phyloP scores from a whole-genome alignment of 2,797 vertebrate species.

The Psittacula derbiana region DNA sequence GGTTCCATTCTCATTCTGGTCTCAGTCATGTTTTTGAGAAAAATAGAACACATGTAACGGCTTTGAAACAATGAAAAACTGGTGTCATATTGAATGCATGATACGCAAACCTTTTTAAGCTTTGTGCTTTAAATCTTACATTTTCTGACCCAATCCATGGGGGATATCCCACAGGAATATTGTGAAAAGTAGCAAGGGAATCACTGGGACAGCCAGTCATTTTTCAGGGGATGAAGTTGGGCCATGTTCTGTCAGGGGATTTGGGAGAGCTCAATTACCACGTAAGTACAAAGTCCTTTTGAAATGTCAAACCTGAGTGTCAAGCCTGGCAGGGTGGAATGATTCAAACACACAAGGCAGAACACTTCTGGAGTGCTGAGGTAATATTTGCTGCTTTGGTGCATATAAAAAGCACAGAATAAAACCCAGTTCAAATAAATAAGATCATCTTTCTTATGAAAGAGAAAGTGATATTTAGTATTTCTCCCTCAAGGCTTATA shows the following conservation, averaged over 20 bases:
- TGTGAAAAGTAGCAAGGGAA: not conserved
- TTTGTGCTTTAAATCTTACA: not conserved
- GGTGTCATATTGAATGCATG: not conserved
- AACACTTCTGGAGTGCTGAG: not conserved
- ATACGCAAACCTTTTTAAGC: not conserved
- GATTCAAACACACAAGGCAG: not conserved
- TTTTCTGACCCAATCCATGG: not conserved
- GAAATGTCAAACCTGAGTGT: not conserved
- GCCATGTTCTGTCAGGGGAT: not conserved
- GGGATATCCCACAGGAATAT: not conserved
- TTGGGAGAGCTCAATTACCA: not conserved
- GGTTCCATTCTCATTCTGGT: not conserved
- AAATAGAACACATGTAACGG: not conserved
- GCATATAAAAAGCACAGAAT: not conserved
- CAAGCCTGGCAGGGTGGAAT: not conserved
- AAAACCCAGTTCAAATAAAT: constrained; percentile 5
- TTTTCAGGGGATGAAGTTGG: not conserved
- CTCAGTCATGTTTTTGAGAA: not conserved
- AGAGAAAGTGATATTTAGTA: constrained; percentile 24
- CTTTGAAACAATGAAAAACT: not conserved
- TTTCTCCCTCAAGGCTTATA: constrained; percentile 34
- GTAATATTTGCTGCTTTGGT: not conserved
- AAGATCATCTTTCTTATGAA: constrained; percentile 6
- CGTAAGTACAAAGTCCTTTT: not conserved
- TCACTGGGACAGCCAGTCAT: not conserved